Evolutionary conservation across 2,113 vertebrate genomes (phyloP).

Genomic region (Grantiella picta): DNA sequence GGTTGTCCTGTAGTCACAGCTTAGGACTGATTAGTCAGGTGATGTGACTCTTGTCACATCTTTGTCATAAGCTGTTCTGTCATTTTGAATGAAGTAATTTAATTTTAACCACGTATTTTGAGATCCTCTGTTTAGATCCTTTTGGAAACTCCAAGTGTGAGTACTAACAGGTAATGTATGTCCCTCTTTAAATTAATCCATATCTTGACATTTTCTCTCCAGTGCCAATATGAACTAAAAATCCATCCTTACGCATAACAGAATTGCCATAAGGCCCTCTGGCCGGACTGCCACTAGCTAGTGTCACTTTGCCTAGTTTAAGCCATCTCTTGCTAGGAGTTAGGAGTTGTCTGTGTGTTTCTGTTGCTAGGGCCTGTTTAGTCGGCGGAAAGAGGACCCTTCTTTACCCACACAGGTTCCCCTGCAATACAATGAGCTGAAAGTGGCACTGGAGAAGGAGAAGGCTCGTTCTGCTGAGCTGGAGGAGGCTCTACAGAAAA

Average conservation of each 20-base stretch:
- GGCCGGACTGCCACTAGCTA: conserved; percentile 54
- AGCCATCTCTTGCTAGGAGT: conserved; percentile 79
- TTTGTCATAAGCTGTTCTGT: conserved; percentile 7
- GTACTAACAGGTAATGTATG: conserved; percentile 5
- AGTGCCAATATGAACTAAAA: conserved; percentile 65
- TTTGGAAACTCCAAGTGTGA: conserved; percentile 11
- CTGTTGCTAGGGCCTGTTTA: conserved; percentile 93
- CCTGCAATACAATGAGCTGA: conserved; percentile 97
- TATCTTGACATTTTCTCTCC: conserved; percentile 39
- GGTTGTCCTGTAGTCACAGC: not conserved
- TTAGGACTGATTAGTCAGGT: not conserved
- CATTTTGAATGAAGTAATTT: conserved; percentile 6
- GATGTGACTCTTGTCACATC: not conserved
- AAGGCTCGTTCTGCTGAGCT: conserved; percentile 91
- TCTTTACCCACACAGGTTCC: conserved; percentile 92
- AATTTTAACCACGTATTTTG: conserved; percentile 36
- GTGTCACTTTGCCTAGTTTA: conserved; percentile 66
- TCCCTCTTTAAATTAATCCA: conserved; percentile 23
- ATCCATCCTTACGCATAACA: conserved; percentile 30
- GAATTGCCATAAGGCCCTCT: conserved; percentile 70
- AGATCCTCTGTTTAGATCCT: conserved; percentile 64
- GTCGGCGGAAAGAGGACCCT: conserved; percentile 95
- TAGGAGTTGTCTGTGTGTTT: conserved; percentile 85
- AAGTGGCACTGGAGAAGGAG: conserved; percentile 95
- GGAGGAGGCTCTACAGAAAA: conserved; percentile 96